phyloP scores from a whole-genome alignment of 2,113 vertebrate genomes.

The Rhagologus leucostigma region DNA sequence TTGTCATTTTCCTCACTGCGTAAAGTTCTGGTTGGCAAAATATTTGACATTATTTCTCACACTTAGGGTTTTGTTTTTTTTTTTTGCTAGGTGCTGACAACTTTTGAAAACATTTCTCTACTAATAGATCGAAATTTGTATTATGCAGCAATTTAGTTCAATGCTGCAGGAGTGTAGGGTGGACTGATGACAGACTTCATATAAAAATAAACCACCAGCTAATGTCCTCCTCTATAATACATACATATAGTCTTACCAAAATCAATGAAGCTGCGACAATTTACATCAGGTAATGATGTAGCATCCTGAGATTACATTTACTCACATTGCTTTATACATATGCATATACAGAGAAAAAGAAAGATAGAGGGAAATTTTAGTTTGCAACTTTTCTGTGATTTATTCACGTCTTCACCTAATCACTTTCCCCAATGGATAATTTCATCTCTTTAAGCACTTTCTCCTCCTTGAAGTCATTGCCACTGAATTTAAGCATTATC shows the following conservation, averaged over 20 bases:
- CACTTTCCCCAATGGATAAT: not conserved
- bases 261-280: not conserved
- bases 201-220: not conserved
- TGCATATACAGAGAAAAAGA: not conserved
- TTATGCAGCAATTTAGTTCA: not conserved
- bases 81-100: not conserved
- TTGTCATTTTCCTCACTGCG: not conserved
- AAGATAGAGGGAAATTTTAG: not conserved
- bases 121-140: not conserved
- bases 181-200: not conserved
- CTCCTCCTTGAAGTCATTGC: not conserved
- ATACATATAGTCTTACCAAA: not conserved
- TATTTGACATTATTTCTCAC: slow-evolving; percentile 11
- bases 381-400: not conserved
- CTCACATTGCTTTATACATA: not conserved
- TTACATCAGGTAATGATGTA: not conserved
- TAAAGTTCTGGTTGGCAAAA: not conserved
- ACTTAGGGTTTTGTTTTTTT: not conserved
- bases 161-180: not conserved
- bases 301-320: not conserved
- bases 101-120: slow-evolving; percentile 26
- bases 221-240: not conserved
- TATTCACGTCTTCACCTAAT: not conserved
- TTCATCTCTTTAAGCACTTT: not conserved
- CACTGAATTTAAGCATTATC: not conserved